phyloP scores from a whole-genome alignment of 2,888 invertebrate species.

The Harpalus rufipes region DNA sequence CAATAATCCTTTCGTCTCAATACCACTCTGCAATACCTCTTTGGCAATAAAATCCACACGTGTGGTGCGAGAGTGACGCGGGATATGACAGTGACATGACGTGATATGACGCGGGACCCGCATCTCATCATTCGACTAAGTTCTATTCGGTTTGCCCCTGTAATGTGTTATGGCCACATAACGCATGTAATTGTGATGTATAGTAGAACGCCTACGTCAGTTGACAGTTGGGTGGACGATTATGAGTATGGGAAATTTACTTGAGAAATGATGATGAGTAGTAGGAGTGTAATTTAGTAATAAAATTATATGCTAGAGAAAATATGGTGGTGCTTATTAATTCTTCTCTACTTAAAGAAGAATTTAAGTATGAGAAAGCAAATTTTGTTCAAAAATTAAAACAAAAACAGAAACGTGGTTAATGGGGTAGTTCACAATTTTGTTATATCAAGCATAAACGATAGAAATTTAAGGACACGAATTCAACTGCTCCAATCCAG shows the following conservation, averaged over 20 bases:
- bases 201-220: slow-evolving; percentile 31
- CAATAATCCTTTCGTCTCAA: slow-evolving; percentile 11
- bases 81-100: slow-evolving; percentile 50
- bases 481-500: no score
- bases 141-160: slow-evolving; percentile 19
- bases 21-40: neutral
- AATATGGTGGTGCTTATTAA: neutral
- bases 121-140: slow-evolving; percentile 10
- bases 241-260: slow-evolving; percentile 15
- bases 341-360: no score
- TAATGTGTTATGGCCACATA: neutral
- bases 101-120: slow-evolving; percentile 56
- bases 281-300: neutral
- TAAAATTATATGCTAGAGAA: neutral
- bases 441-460: no score
- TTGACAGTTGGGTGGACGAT: slow-evolving; percentile 13
- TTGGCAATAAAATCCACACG: slow-evolving; percentile 37
- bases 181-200: slow-evolving; percentile 33
- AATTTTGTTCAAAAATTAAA: no score
- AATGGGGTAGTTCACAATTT: no score
- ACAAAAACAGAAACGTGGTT: no score
- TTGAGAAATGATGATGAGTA: neutral
- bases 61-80: slow-evolving; percentile 9
- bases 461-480: no score
- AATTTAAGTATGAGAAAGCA: no score